Percentiles rank a stretch among this genome's conserved stretches.
Evolutionary conservation across 2,797 vertebrate genomes (phyloP).

Genomic region (Micropoecilia bifurca): DNA sequence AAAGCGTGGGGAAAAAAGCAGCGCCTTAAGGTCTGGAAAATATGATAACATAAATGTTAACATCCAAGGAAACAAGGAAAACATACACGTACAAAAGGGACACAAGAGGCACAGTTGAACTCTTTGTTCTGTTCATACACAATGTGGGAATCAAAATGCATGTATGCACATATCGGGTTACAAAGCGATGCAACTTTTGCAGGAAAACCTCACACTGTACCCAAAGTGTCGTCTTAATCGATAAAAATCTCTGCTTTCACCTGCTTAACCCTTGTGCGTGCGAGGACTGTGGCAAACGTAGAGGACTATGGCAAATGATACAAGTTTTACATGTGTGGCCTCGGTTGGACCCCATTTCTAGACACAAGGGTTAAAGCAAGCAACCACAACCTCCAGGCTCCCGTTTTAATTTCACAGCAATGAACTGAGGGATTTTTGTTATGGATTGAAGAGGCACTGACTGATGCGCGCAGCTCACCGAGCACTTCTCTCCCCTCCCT

Average conservation of each 20-base stretch:
- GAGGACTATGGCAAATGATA: too few relatives aligned
- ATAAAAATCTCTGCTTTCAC: conserved; percentile 23
- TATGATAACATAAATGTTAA: not conserved
- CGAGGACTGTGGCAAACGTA: too few relatives aligned
- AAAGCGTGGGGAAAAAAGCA: too few relatives aligned
- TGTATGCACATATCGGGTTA: not conserved
- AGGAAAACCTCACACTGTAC: not conserved
- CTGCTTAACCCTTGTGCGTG: not conserved
- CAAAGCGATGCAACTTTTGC: not conserved
- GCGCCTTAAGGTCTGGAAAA: too few relatives aligned
- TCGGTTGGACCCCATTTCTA: too few relatives aligned
- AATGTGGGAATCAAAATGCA: not conserved
- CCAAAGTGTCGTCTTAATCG: conserved; percentile 3
- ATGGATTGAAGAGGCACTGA: conserved; percentile 37
- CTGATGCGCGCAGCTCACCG: conserved; percentile 17
- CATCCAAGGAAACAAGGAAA: not conserved
- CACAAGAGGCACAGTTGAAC: not conserved
- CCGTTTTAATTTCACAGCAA: conserved; percentile 45
- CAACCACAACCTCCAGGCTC: conserved; percentile 24
- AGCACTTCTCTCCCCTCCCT: conserved; percentile 25
- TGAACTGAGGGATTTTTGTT: conserved; percentile 33
- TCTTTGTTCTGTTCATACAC: not conserved
- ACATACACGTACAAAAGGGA: not conserved
- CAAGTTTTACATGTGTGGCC: too few relatives aligned
- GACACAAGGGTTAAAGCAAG: not conserved